phyloP scores from a whole-genome alignment of 2,888 invertebrate genomes.

The Andrena dorsata region DNA sequence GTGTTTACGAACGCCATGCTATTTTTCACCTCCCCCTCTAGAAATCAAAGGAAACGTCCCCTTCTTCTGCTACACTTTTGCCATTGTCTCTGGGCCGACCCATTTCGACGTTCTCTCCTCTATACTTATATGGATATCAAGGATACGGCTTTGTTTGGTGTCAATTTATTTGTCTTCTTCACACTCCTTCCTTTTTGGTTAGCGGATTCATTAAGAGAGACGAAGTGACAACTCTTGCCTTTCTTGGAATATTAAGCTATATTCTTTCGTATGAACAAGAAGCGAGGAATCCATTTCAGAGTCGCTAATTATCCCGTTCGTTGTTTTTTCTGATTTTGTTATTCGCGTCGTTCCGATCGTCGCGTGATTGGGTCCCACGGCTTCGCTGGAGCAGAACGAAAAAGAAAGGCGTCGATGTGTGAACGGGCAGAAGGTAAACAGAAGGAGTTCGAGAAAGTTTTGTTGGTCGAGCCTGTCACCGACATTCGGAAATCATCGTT shows the following conservation, averaged over 20 bases:
- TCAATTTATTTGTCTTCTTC: not conserved
- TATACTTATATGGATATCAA: slow-evolving; percentile 1
- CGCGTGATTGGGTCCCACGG: not conserved
- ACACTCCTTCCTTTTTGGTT: not conserved
- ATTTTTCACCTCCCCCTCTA: not conserved
- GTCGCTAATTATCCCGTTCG: not conserved
- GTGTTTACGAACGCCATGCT: slow-evolving; percentile 24
- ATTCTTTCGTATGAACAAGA: no score
- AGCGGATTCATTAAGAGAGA: not conserved
- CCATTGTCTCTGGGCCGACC: slow-evolving; percentile 32
- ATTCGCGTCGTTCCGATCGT: not conserved
- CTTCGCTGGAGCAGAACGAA: not conserved
- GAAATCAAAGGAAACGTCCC: slow-evolving; percentile 22
- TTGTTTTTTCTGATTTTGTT: not conserved
- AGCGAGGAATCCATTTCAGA: no score
- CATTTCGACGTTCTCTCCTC: slow-evolving; percentile 5
- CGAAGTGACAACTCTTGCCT: not conserved
- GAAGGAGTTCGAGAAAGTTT: slow-evolving; percentile 44
- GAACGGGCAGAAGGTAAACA: slow-evolving; percentile 43
- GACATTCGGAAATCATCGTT: not conserved
- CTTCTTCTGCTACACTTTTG: slow-evolving; percentile 25
- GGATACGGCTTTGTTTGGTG: not conserved
- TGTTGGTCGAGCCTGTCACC: slow-evolving; percentile 10
- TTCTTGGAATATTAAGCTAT: not conserved
- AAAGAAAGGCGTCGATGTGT: not conserved